Evolutionary conservation across 53 echinoderm and acorn worm species (phyloP).

Genomic region (Luidia sarsii): DNA sequence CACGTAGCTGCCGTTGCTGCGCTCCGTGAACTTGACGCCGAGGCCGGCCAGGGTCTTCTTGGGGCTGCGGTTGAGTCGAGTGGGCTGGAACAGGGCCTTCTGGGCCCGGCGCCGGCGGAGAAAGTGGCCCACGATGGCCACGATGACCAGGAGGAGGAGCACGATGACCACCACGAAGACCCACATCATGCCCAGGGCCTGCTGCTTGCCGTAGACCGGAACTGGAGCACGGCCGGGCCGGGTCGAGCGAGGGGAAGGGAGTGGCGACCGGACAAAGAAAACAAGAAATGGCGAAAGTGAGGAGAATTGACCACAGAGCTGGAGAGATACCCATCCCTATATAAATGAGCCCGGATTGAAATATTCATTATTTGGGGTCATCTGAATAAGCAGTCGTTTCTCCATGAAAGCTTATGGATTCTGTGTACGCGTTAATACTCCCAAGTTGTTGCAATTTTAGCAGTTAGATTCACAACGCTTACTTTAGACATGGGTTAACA

Average conservation of each 20-base stretch:
- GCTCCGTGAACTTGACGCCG: slow-evolving; percentile 37
- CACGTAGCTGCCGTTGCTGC: slow-evolving; percentile 36
- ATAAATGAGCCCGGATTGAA: no score
- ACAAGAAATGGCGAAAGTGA: no score
- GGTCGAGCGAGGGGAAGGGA: background rate
- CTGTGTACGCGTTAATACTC: no score
- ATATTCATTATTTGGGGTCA: no score
- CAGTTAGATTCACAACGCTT: no score
- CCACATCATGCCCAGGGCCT: slow-evolving; percentile 44
- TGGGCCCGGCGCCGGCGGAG: slow-evolving; percentile 52
- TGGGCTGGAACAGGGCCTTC: slow-evolving; percentile 43
- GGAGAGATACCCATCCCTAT: no score
- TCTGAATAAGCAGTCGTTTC: no score
- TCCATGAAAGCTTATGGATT: no score
- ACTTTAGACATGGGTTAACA: no score
- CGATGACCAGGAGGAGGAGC: slow-evolving; percentile 57
- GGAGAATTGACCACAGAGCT: no score
- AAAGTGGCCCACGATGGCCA: slow-evolving; percentile 26
- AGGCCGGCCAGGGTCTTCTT: slow-evolving; percentile 30
- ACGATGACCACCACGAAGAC: slow-evolving; percentile 59
- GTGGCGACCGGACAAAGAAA: background rate
- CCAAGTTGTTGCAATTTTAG: no score
- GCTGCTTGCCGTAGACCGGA: slow-evolving; percentile 44
- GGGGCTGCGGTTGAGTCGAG: slow-evolving; percentile 38
- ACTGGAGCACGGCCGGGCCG: slow-evolving; percentile 55